Percentiles rank a stretch among this genome's conserved stretches.
phyloP scores from a whole-genome alignment of 2,888 invertebrate genomes.

The Eremobia ochroleuca region DNA sequence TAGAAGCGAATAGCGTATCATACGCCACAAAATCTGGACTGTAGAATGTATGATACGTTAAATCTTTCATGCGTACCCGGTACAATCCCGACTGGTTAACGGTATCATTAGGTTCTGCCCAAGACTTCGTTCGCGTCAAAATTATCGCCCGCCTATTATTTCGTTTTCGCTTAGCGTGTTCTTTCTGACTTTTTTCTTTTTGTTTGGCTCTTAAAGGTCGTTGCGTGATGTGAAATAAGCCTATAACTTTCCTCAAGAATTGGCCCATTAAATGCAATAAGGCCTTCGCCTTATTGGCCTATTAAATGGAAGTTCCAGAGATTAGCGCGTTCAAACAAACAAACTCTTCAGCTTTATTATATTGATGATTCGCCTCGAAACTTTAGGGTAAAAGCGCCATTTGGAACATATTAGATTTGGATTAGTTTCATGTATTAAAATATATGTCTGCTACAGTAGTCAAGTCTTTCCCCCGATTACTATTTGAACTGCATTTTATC shows the following conservation, averaged over 20 bases:
- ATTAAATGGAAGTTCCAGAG: background rate
- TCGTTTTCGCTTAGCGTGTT: background rate
- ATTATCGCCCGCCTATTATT: background rate
- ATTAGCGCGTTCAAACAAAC: background rate
- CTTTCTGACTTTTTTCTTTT: background rate
- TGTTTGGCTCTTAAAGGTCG: background rate
- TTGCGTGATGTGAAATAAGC: background rate
- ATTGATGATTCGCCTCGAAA: background rate
- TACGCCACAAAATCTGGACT: background rate
- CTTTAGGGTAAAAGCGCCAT: background rate
- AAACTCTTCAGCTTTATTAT: background rate
- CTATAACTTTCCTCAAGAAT: background rate
- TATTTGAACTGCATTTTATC: constrained; percentile 47
- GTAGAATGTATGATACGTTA: background rate
- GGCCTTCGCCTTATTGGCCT: background rate
- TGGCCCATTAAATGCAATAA: background rate
- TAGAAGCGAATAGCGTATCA: background rate
- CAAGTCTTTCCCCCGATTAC: constrained; percentile 10
- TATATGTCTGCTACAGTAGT: background rate
- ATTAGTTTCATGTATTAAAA: background rate
- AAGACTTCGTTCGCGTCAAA: background rate
- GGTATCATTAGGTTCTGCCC: background rate
- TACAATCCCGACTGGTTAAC: background rate
- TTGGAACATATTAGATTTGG: background rate
- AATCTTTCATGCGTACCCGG: background rate